A percentile compares a stretch with the other conserved stretches of the same genome.
phyloP scores from a whole-genome alignment of 2,888 invertebrate genomes.

The Psylliodes chrysocephalus region DNA sequence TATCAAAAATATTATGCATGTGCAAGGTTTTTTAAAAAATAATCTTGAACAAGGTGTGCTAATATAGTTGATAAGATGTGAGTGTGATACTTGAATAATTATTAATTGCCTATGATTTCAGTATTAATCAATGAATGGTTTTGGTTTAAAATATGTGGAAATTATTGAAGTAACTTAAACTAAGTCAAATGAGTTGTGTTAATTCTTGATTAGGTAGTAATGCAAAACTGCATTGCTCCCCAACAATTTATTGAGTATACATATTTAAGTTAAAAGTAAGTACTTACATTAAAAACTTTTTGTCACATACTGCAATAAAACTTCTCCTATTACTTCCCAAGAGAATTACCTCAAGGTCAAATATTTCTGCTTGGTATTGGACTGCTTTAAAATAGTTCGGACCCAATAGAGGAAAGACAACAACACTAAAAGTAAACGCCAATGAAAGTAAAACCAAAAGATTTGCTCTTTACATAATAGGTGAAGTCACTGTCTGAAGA shows the following conservation, averaged over 20 bases:
- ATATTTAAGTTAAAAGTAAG: not conserved
- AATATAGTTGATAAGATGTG: no score
- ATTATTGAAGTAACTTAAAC: no score
- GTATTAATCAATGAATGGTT: no score
- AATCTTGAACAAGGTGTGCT: no score
- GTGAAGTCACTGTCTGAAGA: slow-evolving; percentile 57
- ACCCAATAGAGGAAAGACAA: slow-evolving; percentile 58
- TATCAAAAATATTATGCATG: no score
- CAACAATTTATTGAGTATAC: not conserved
- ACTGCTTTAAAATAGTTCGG: slow-evolving; percentile 57
- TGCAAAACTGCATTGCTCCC: no score
- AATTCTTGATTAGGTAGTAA: no score
- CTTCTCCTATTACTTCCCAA: slow-evolving; percentile 47
- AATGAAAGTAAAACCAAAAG: slow-evolving; percentile 63
- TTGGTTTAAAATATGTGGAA: no score
- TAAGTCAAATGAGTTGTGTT: no score
- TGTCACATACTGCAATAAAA: slow-evolving; percentile 53
- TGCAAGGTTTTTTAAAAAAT: no score
- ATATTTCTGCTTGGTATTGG: slow-evolving; percentile 56
- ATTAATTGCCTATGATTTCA: no score
- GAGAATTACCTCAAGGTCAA: slow-evolving; percentile 52
- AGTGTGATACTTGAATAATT: no score
- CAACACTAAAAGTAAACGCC: slow-evolving; percentile 56
- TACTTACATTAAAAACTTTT: slow-evolving; percentile 53
- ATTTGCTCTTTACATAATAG: slow-evolving; percentile 60